phyloP scores from a whole-genome alignment of 2,113 vertebrate genomes.

The Haemorhous mexicanus region DNA sequence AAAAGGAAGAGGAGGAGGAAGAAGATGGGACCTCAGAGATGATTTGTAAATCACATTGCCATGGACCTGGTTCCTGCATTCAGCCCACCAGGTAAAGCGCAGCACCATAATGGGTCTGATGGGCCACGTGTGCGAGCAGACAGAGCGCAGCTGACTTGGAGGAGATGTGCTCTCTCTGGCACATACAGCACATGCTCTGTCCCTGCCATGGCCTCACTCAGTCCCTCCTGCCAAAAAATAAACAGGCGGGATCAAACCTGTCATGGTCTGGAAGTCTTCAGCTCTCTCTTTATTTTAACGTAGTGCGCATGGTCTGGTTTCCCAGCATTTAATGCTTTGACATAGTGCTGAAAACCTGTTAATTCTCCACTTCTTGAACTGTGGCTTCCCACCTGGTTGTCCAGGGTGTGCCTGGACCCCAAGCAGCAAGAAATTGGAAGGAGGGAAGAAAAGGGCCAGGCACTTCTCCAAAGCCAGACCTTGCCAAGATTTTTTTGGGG shows the following conservation, averaged over 20 bases:
- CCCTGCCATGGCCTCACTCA: background rate
- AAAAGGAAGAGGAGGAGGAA: constrained; percentile 28
- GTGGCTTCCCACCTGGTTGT: background rate
- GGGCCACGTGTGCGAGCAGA: constrained; percentile 22
- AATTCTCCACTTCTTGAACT: background rate
- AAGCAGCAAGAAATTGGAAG: background rate
- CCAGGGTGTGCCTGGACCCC: background rate
- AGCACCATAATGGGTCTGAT: background rate
- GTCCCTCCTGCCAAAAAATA: constrained; percentile 42
- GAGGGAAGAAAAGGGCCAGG: background rate
- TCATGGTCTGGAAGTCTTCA: constrained; percentile 50
- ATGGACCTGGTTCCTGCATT: constrained; percentile 34
- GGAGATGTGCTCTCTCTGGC: constrained; percentile 1
- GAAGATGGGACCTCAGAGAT: constrained; percentile 28
- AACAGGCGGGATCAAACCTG: constrained; percentile 41
- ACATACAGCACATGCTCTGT: background rate
- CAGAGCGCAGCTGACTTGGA: constrained; percentile 9
- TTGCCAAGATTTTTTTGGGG: background rate
- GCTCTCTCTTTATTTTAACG: constrained; percentile 28
- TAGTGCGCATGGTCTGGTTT: background rate
- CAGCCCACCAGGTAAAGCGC: background rate
- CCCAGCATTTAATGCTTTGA: background rate
- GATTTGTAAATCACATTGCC: constrained; percentile 47
- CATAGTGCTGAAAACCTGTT: background rate
- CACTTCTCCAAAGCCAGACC: background rate